These are phyloP conservation scores for Dicyrtomina minuta DNA, from an alignment of 2,888 invertebrate species.

Conservation along the genomic window DNA sequence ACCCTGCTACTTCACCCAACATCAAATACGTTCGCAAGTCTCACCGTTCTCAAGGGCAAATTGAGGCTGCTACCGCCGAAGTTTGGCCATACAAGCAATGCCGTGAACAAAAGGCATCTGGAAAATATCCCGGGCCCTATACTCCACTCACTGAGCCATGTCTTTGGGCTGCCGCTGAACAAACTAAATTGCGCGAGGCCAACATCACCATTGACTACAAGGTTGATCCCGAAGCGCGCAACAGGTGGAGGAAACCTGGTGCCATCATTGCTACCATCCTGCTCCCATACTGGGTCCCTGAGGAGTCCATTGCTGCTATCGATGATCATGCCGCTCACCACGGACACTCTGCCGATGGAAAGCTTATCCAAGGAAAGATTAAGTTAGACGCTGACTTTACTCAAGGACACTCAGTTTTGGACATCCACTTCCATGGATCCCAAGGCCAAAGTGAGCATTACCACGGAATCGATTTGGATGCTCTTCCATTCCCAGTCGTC, in stretches of 20 bases:
- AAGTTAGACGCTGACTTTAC: slow-evolving; percentile 45
- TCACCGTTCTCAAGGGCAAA: slow-evolving; percentile 47
- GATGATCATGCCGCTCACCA: slow-evolving; percentile 40
- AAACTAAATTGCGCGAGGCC: slow-evolving; percentile 50
- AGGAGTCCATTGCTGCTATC: slow-evolving; percentile 40
- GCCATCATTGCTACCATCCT: slow-evolving; percentile 47
- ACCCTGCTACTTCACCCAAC: slow-evolving; percentile 37
- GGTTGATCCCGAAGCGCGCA: slow-evolving; percentile 50
- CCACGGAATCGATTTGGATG: slow-evolving; percentile 51
- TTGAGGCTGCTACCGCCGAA: slow-evolving; percentile 43
- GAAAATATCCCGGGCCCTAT: slow-evolving; percentile 47
- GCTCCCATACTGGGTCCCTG: slow-evolving; percentile 49
- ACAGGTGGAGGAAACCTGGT: slow-evolving; percentile 51
- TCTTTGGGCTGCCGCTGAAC: slow-evolving; percentile 50
- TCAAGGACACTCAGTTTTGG: slow-evolving; percentile 44
- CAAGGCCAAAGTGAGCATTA: slow-evolving; percentile 51
- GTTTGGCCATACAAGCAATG: slow-evolving; percentile 52
- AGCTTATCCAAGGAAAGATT: slow-evolving; percentile 45
- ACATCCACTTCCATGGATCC: slow-evolving; percentile 51
- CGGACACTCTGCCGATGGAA: slow-evolving; percentile 42
- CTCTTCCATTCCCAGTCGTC: slow-evolving; percentile 49
- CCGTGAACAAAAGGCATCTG: slow-evolving; percentile 40
- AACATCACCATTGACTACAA: slow-evolving; percentile 53
- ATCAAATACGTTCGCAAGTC: slow-evolving; percentile 48
- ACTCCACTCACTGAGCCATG: slow-evolving; percentile 50